Conservation (phyloP, 2,888 invertebrate genomes). For the Melieria omissa region DNA sequence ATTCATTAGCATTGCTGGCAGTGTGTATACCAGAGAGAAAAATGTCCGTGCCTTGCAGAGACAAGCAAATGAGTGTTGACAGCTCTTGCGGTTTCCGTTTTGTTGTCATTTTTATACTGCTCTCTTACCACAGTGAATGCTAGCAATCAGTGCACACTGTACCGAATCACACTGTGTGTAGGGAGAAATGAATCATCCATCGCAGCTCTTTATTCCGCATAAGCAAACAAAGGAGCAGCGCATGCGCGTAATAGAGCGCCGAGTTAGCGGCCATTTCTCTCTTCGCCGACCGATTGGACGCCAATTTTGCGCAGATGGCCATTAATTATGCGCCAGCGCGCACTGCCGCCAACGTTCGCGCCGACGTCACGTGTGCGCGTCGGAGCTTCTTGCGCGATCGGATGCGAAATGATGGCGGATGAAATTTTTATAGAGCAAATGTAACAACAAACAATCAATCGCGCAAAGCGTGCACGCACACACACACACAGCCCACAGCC, state of each 20-base stretch:
- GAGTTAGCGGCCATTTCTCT: not conserved
- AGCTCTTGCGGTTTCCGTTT: no score
- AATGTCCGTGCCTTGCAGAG: no score
- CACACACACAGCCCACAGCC: not conserved
- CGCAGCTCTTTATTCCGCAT: slow-evolving; percentile 38
- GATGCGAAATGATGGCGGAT: no score
- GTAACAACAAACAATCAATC: not conserved
- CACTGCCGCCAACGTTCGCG: not conserved
- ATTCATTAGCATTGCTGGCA: no score
- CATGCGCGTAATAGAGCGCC: not conserved
- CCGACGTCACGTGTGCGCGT: not conserved
- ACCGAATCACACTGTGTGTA: no score
- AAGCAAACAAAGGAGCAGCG: not conserved
- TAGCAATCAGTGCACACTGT: no score
- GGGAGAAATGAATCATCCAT: no score
- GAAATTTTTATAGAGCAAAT: not conserved
- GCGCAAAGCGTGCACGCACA: not conserved
- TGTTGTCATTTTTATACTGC: no score
- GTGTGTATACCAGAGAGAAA: no score
- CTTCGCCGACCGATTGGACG: not conserved
- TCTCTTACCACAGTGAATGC: no score
- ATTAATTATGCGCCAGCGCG: slow-evolving; percentile 9
- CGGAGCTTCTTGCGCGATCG: no score
- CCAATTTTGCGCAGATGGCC: slow-evolving; percentile 2
- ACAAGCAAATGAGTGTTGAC: no score